Percentiles rank a stretch among this genome's conserved stretches.
phyloP scores from a whole-genome alignment of 2,797 vertebrate species.

The Mastacembelus armatus region DNA sequence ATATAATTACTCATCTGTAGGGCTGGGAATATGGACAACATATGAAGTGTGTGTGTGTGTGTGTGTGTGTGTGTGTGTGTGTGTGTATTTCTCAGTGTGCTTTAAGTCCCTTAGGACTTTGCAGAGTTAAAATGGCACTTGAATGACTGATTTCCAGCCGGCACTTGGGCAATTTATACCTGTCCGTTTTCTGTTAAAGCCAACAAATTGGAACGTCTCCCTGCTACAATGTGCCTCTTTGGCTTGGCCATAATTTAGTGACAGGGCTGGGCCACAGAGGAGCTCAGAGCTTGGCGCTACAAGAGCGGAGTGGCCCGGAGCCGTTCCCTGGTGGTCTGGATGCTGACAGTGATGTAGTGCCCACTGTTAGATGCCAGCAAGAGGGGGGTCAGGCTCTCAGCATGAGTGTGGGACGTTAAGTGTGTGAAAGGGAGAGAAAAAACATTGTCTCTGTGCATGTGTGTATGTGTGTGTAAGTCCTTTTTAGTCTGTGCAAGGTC shows the following conservation, averaged over 20 bases:
- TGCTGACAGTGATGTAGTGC: constrained; percentile 91
- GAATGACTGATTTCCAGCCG: constrained; percentile 64
- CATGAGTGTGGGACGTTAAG: constrained; percentile 69
- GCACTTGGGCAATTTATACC: constrained; percentile 73
- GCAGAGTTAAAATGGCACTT: constrained; percentile 52
- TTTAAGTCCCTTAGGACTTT: constrained; percentile 37
- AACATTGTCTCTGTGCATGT: background rate
- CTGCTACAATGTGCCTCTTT: constrained; percentile 54
- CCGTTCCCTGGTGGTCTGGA: constrained; percentile 86
- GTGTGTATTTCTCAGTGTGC: constrained; percentile 21
- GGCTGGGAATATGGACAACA: constrained; percentile 29
- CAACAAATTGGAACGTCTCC: constrained; percentile 77
- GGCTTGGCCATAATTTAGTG: constrained; percentile 79
- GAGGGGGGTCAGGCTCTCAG: constrained; percentile 70
- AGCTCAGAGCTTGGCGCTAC: constrained; percentile 65
- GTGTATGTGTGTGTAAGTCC: constrained; percentile 36
- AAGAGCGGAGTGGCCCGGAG: constrained; percentile 76
- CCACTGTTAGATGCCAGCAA: constrained; percentile 84
- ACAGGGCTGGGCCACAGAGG: constrained; percentile 61
- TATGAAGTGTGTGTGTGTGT: constrained; percentile 37
- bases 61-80: constrained; percentile 28
- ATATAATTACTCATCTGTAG: constrained; percentile 36
- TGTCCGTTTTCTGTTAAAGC: constrained; percentile 72
- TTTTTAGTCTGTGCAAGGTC: constrained; percentile 62
- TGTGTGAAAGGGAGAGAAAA: constrained; percentile 50